Evolutionary conservation across 1,140 invertebrate species (phyloP).

Genomic region (Brachionus manjavacas): DNA sequence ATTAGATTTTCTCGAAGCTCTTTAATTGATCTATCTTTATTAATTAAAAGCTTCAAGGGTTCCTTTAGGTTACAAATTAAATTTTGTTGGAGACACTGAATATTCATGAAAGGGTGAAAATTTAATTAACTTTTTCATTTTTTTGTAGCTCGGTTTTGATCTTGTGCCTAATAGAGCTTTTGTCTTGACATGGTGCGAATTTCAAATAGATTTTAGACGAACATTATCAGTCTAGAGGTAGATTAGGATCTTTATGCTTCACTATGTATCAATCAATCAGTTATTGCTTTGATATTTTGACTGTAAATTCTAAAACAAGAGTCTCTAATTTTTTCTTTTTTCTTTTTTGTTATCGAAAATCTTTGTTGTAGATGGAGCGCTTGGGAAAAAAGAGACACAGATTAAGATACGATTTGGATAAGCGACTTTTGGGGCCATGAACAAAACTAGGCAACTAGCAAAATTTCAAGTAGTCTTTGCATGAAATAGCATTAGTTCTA

Average conservation of each 20-base stretch:
- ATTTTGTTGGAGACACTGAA: constrained; percentile 23
- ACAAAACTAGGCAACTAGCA: not conserved
- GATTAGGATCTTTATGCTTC: constrained; percentile 29
- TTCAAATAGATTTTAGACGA: not conserved
- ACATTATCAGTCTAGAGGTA: constrained; percentile 1
- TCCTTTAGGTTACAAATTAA: constrained; percentile 1
- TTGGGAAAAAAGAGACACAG: not conserved
- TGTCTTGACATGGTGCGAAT: not conserved
- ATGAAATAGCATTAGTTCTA: constrained; percentile 32
- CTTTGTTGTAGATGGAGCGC: not conserved
- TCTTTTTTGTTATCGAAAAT: not conserved
- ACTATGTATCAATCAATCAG: constrained; percentile 18
- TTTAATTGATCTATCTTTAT: not conserved
- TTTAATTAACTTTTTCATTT: not conserved
- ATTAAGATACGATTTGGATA: not conserved
- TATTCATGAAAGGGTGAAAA: not conserved
- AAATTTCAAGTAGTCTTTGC: constrained; percentile 26
- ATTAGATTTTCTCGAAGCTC: not conserved
- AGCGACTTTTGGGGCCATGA: not conserved
- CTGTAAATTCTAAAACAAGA: not conserved
- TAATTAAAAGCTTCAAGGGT: not conserved
- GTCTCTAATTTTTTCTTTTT: constrained; percentile 1
- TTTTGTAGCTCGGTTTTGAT: not conserved
- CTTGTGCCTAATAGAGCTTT: not conserved
- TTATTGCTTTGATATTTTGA: constrained; percentile 21